Evolutionary conservation across 2,888 invertebrate species (phyloP).

Genomic region (Balanococcus diminutus): DNA sequence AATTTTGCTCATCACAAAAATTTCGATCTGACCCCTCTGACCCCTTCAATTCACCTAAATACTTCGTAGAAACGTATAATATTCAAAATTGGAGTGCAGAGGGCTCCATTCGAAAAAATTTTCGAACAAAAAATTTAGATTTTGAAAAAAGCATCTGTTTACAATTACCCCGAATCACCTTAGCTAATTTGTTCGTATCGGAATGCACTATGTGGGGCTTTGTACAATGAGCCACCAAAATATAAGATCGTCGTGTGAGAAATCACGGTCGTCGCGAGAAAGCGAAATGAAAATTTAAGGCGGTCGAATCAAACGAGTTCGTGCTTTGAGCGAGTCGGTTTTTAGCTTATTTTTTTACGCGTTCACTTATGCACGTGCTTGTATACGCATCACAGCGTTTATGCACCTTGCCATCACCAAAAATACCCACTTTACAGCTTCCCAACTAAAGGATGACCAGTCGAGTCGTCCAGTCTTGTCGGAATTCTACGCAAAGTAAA

Average conservation of each 20-base stretch:
- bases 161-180: no score
- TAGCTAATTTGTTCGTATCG: no score
- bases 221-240: not conserved
- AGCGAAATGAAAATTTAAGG: not conserved
- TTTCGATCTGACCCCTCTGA: no score
- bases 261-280: no score
- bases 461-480: not conserved
- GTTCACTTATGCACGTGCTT: constrained; percentile 32
- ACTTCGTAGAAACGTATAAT: no score
- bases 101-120: no score
- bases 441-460: not conserved
- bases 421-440: constrained; percentile 22
- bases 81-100: no score
- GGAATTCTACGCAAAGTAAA: not conserved
- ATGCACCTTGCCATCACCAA: constrained; percentile 15
- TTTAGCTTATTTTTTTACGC: not conserved
- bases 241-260: not conserved
- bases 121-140: no score
- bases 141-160: no score
- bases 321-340: not conserved
- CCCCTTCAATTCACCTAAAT: no score
- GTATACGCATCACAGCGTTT: constrained; percentile 37
- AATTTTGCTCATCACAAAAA: no score
- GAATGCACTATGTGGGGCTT: no score
- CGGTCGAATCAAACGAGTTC: not conserved